phyloP scores from a whole-genome alignment of 2,113 vertebrate genomes.

The Chionomys nivalis region DNA sequence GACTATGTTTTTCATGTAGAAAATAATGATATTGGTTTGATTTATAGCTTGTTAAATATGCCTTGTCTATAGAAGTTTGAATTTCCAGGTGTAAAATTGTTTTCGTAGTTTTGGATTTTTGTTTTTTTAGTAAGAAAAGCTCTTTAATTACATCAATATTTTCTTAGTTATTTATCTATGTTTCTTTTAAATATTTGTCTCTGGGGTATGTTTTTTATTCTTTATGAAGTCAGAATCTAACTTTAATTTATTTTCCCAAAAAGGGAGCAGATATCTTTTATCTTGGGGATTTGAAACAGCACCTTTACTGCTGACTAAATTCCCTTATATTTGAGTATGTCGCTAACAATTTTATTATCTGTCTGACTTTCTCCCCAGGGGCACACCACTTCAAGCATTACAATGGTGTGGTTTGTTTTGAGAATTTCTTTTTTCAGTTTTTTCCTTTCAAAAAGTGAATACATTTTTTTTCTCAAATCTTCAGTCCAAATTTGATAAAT shows the following conservation, averaged over 20 bases:
- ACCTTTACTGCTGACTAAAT: not conserved
- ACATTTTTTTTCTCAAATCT: not conserved
- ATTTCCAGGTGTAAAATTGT: no score
- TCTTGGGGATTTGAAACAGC: not conserved
- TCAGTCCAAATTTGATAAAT: not conserved
- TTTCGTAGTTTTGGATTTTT: no score
- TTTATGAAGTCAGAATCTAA: not conserved
- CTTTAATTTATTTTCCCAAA: not conserved
- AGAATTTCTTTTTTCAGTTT: not conserved
- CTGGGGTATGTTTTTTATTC: not conserved
- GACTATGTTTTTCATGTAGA: no score
- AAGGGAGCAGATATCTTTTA: not conserved
- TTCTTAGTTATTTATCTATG: no score
- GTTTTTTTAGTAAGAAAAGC: no score
- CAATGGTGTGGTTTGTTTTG: not conserved
- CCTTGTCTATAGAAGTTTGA: no score
- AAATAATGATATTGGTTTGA: no score
- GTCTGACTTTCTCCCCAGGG: not conserved
- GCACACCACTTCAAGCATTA: not conserved
- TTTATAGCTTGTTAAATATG: no score
- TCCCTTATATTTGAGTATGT: not conserved
- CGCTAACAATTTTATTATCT: not conserved
- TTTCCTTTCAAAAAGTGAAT: not conserved
- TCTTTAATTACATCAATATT: no score
- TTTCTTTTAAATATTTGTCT: no score